Base-by-base conservation (phyloP, 2,888 invertebrate genomes). In the Selenia dentaria region DNA sequence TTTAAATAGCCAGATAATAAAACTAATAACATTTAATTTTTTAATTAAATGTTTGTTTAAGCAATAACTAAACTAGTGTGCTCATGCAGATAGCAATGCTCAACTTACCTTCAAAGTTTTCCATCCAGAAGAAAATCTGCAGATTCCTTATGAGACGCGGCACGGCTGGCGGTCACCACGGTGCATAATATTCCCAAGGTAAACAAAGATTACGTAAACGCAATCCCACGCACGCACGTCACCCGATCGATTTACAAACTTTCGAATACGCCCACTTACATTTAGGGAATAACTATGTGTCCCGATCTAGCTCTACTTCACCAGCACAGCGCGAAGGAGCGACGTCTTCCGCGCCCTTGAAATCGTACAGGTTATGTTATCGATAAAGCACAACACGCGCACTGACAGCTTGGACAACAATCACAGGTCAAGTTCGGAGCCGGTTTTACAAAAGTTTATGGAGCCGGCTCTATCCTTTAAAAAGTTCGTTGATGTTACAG, bases 181-280 rank as follows among this genome's bases (percentile, higher is more conserved):
- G 81, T 87, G 86, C 88, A 87, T 84, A 81, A 86, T 84, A 83
- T 84, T 82, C 76, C 85, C 83, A 89, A 89, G 83, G 88, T 89
- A 90, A 90, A 90, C 89, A 90, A 90, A 88, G 81, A 88, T 90
- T 89, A 89, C 87, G 86, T 88, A 87, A 90, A 89, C 78, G 80
- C 74, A 87, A 88, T 86, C 88, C 87, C 85, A 90, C 88, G 88
- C 86, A 88, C 86, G 81, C 84, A 87, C 89, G 85, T 84, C 82
- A 83, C 81, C 84, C 84, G 74, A 90, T 90, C 89, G 89, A 89
- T 90, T 89, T 81, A 85, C 73, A 88, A 90, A 88, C 86, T 90
- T 89, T 89, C 83, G 84, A 88, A 86, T 85, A 87, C 88, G 87
- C 88, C 88, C 87, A 86, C 89, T 80, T 80, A 80, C 65, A 76